phyloP scores from a whole-genome alignment of 2,888 invertebrate genomes.

The Drosophila picticornis region DNA sequence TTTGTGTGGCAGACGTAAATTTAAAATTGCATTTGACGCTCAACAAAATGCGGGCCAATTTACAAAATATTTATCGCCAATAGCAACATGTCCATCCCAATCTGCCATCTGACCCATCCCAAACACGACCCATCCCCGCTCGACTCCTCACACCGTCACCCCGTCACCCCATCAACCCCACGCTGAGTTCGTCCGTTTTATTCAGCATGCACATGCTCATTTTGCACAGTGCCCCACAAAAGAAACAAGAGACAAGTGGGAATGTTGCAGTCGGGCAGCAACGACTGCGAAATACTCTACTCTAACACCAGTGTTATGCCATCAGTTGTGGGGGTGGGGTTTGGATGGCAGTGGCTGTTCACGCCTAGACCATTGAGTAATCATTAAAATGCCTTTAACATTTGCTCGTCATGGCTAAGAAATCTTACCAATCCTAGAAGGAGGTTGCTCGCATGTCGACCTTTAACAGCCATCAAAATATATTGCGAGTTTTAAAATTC shows the following conservation, averaged over 20 bases:
- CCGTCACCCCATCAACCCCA: background rate
- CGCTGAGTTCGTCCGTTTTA: constrained; percentile 30
- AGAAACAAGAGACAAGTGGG: constrained; percentile 5
- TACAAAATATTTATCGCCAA: constrained; percentile 63
- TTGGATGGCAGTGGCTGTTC: background rate
- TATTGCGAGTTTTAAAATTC: background rate
- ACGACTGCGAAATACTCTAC: background rate
- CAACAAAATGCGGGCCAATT: constrained; percentile 69
- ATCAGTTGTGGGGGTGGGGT: background rate
- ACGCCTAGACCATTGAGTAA: background rate
- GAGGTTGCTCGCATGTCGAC: background rate
- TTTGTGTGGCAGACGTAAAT: constrained; percentile 38
- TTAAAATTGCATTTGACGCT: constrained; percentile 66
- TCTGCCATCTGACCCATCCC: constrained; percentile 17
- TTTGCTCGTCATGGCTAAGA: background rate
- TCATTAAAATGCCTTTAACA: background rate
- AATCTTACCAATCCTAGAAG: background rate
- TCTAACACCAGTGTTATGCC: background rate
- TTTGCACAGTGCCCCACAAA: constrained; percentile 43
- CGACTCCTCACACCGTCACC: background rate
- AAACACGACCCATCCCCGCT: background rate
- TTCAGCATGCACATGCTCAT: constrained; percentile 56
- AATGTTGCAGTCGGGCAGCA: background rate
- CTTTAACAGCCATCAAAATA: too few relatives aligned
- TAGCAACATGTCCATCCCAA: constrained; percentile 41